Evolutionary conservation across 2,797 vertebrate genomes (phyloP).

Genomic region (Eutrigla gurnardus): DNA sequence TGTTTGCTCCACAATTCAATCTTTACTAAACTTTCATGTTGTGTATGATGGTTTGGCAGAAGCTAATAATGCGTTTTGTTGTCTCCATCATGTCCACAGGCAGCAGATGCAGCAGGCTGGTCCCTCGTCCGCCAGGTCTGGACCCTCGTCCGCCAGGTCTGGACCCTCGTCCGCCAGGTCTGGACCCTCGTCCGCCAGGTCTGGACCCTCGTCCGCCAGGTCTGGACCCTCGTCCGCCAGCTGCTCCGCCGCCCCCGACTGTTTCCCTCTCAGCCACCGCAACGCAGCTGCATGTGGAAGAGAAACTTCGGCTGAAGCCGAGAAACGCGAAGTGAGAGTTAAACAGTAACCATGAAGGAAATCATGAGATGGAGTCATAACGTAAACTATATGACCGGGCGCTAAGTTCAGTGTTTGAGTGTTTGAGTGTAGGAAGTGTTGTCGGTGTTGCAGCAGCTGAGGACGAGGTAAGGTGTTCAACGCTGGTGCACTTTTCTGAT

Average conservation of each 20-base stretch:
- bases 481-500: not conserved
- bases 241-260: slow-evolving; percentile 29
- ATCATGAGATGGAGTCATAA: not conserved
- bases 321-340: slow-evolving; percentile 67
- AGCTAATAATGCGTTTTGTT: not conserved
- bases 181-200: not conserved
- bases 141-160: not conserved
- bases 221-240: slow-evolving; percentile 5
- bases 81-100: not conserved
- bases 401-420: not conserved
- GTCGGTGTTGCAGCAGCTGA: slow-evolving; percentile 23
- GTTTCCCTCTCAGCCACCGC: slow-evolving; percentile 34
- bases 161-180: not conserved
- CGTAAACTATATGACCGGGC: no score
- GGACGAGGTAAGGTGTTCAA: slow-evolving; percentile 33
- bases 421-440: slow-evolving; percentile 12
- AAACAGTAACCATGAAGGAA: not conserved
- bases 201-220: not conserved
- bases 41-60: not conserved
- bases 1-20: not conserved
- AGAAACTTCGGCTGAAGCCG: slow-evolving; percentile 36
- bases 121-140: slow-evolving; percentile 14
- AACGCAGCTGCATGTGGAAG: slow-evolving; percentile 57
- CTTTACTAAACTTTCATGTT: not conserved
- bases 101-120: slow-evolving; percentile 49